Conservation (phyloP, 30 jellyfish, hydroid and myxozoan genomes). For the Cassiopea andromeda region DNA sequence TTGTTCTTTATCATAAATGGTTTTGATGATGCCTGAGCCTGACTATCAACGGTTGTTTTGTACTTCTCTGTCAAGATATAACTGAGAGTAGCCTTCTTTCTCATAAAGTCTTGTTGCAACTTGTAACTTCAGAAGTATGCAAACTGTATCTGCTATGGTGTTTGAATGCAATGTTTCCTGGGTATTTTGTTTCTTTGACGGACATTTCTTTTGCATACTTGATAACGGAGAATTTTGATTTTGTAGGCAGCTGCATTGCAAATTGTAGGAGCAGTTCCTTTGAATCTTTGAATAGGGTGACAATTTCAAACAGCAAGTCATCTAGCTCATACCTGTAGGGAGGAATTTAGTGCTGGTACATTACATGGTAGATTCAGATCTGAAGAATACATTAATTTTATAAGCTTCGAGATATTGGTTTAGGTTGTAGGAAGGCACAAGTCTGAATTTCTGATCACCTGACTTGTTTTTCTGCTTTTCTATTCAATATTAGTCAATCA, state of each 20-base stretch:
- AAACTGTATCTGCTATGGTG: not conserved
- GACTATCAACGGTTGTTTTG: not conserved
- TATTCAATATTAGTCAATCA: too few relatives aligned
- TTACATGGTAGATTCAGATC: not conserved
- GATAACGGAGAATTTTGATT: conserved; percentile 32
- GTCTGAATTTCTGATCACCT: too few relatives aligned
- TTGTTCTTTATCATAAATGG: too few relatives aligned
- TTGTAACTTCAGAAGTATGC: not conserved
- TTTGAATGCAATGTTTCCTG: conserved; percentile 32
- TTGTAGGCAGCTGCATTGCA: conserved; percentile 46
- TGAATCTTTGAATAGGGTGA: conserved; percentile 31
- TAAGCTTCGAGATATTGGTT: too few relatives aligned
- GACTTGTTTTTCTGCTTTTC: too few relatives aligned
- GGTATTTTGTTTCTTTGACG: conserved; percentile 14
- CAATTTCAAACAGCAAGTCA: conserved; percentile 33
- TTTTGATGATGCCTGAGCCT: too few relatives aligned
- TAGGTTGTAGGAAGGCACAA: too few relatives aligned
- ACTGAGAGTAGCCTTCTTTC: not conserved
- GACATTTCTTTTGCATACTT: not conserved
- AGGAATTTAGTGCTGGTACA: not conserved
- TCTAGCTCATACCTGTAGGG: conserved; percentile 33
- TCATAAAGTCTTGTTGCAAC: not conserved
- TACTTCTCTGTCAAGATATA: not conserved
- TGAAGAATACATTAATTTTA: too few relatives aligned
- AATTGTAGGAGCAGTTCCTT: conserved; percentile 15